phyloP scores from a whole-genome alignment of 1,140 invertebrate species.

The Philopotamus ludificatus region DNA sequence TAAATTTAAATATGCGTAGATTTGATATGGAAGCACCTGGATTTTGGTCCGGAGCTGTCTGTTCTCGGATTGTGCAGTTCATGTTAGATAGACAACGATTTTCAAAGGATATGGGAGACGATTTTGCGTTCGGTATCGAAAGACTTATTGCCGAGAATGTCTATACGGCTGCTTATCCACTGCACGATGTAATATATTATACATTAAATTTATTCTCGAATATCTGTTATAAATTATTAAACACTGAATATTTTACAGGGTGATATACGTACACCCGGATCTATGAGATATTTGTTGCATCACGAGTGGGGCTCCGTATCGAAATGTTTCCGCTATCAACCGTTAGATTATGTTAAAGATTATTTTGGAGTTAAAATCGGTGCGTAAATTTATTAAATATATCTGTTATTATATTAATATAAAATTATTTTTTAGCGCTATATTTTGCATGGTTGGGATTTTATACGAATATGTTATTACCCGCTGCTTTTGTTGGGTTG shows the following conservation, averaged over 20 bases:
- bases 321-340: conserved; percentile 83
- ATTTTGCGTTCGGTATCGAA: conserved; percentile 82
- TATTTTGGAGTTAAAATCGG: conserved; percentile 98
- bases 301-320: conserved; percentile 82
- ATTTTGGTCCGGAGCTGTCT: conserved; percentile 84
- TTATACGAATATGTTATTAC: conserved; percentile 90
- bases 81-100: conserved; percentile 87
- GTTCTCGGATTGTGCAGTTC: conserved; percentile 87
- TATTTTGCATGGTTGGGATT: conserved; percentile 99
- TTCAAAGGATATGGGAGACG: conserved; percentile 60
- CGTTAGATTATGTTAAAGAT: conserved; percentile 82
- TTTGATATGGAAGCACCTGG: conserved; percentile 78
- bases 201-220: neutral
- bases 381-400: conserved; percentile 42
- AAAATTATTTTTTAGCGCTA: conserved; percentile 51
- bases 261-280: conserved; percentile 65
- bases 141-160: conserved; percentile 73
- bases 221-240: neutral
- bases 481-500: conserved; percentile 81
- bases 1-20: conserved; percentile 52
- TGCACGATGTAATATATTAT: conserved; percentile 77
- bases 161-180: conserved; percentile 83
- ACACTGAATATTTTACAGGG: conserved; percentile 58
- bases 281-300: conserved; percentile 75
- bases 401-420: no score